These are phyloP conservation scores for Terrapene triunguis DNA, from an alignment of 2,113 vertebrate species.

Conservation along the genomic window DNA sequence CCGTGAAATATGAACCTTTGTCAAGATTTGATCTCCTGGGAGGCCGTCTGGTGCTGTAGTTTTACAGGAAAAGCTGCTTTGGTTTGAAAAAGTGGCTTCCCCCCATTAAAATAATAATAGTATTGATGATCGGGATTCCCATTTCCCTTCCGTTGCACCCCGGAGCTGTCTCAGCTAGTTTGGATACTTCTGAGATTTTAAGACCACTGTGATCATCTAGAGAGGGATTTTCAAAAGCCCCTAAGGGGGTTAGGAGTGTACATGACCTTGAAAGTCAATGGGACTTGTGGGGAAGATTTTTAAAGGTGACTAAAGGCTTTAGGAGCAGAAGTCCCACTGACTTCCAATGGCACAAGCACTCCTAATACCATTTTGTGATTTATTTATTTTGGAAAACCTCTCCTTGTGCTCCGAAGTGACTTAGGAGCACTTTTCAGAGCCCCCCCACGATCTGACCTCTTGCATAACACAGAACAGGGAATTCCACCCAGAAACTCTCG, in stretches of 20 bases:
- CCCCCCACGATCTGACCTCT: not conserved
- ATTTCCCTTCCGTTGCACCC: not conserved
- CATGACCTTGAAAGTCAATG: not conserved
- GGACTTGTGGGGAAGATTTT: not conserved
- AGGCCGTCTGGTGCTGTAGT: conserved; percentile 1
- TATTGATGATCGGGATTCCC: not conserved
- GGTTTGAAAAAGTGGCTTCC: not conserved
- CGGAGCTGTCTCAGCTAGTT: not conserved
- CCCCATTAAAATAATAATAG: not conserved
- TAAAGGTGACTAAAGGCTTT: not conserved
- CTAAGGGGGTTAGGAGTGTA: not conserved
- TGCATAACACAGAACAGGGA: not conserved
- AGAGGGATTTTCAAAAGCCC: not conserved
- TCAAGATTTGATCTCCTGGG: conserved; percentile 31
- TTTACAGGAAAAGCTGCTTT: conserved; percentile 9
- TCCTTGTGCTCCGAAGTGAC: not conserved
- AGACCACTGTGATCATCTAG: not conserved
- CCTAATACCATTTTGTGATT: not conserved
- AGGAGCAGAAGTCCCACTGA: not conserved
- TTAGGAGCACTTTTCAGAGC: not conserved
- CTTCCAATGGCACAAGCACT: accelerated
- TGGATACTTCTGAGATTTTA: not conserved
- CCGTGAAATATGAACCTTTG: conserved; percentile 43
- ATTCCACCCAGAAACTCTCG: not conserved
- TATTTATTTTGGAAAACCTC: not conserved